A percentile compares a stretch with the other conserved stretches of the same genome.
phyloP scores from a whole-genome alignment of 2,113 vertebrate genomes.

The Pao palembangensis region DNA sequence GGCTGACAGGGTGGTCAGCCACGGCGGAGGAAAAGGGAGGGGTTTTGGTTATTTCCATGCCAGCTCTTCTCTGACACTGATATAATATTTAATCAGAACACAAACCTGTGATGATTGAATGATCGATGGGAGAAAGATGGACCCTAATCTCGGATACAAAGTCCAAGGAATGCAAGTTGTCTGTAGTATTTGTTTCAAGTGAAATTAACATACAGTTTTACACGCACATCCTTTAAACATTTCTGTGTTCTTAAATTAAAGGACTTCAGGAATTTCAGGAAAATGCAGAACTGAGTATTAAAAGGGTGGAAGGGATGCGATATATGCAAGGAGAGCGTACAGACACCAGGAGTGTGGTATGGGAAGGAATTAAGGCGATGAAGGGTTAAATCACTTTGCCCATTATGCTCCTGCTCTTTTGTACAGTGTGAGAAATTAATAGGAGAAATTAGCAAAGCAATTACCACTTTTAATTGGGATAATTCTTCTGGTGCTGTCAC shows the following conservation, averaged over 20 bases:
- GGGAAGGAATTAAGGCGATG: constrained; percentile 31
- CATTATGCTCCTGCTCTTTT: constrained; percentile 74
- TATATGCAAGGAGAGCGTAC: constrained; percentile 29
- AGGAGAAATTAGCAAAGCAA: constrained; percentile 80
- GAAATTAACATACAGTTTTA: neutral
- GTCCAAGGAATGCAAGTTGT: neutral
- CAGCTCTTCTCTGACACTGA: neutral
- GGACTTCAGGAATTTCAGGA: neutral
- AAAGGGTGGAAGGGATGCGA: constrained; percentile 19
- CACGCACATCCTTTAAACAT: too few species aligned
- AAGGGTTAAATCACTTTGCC: constrained; percentile 73
- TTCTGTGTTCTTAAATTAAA: too few species aligned
- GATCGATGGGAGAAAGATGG: constrained; percentile 36
- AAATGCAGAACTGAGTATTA: constrained; percentile 10
- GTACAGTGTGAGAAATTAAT: constrained; percentile 75
- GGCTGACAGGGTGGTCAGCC: constrained; percentile 52
- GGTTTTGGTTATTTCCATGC: constrained; percentile 14
- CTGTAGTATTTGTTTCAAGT: neutral
- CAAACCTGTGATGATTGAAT: constrained; percentile 6
- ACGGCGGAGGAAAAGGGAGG: constrained; percentile 20
- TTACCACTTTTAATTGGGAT: constrained; percentile 82
- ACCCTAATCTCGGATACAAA: neutral
- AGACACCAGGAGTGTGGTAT: constrained; percentile 35
- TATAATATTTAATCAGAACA: constrained; percentile 4
- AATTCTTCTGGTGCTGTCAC: constrained; percentile 77